Percentiles rank a stretch among this genome's conserved stretches.
phyloP scores from a whole-genome alignment of 1,140 invertebrate species.

The Oedothorax gibbosus region DNA sequence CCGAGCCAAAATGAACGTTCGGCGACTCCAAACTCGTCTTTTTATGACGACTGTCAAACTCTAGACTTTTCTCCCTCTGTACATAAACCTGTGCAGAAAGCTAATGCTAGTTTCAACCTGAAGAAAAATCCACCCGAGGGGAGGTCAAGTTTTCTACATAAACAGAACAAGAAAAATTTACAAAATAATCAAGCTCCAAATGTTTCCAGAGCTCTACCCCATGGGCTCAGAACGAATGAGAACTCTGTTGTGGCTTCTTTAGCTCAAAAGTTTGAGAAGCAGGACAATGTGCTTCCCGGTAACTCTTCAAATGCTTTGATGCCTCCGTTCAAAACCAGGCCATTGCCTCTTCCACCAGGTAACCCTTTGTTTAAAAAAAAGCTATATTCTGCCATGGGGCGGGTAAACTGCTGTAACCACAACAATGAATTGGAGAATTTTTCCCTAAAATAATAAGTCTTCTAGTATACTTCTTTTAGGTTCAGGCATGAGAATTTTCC shows the following conservation, averaged over 20 bases:
- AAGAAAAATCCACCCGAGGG: neutral
- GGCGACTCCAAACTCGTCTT: constrained; percentile 37
- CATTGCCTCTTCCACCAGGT: constrained; percentile 41
- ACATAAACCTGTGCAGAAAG: constrained; percentile 25
- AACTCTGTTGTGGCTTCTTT: constrained; percentile 55
- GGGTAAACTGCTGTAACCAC: no score
- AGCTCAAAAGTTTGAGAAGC: constrained; percentile 58
- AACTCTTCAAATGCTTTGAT: constrained; percentile 12
- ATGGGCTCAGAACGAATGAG: constrained; percentile 21
- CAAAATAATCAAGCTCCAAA: neutral
- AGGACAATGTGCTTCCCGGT: constrained; percentile 10
- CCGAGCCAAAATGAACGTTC: constrained; percentile 26
- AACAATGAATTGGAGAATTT: no score
- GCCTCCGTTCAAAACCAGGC: constrained; percentile 52
- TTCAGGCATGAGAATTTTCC: no score
- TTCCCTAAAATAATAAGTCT: no score
- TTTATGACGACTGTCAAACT: constrained; percentile 58
- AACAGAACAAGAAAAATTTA: neutral
- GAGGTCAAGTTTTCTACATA: neutral
- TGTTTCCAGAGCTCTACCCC: constrained; percentile 12
- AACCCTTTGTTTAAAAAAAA: constrained; percentile 22
- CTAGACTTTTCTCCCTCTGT: constrained; percentile 46
- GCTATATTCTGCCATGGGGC: no score
- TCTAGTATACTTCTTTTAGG: no score
- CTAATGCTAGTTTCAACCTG: constrained; percentile 7